phyloP scores from a whole-genome alignment of 2,797 vertebrate genomes.

The Poeciliopsis presidionis region DNA sequence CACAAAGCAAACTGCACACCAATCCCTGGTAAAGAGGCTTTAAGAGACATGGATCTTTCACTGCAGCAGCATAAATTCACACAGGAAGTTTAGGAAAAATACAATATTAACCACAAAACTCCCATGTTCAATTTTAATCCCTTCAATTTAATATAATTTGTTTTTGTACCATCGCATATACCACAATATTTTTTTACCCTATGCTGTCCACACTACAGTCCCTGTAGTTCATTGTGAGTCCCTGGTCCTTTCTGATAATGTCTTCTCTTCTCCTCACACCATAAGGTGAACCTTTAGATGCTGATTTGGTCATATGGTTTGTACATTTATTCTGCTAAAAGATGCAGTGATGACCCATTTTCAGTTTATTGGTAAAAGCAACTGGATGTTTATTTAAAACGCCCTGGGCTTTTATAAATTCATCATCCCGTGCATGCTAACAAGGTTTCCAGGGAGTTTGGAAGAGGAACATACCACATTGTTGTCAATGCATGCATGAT shows the following conservation, averaged over 20 bases:
- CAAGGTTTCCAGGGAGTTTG: background rate
- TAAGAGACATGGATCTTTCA: background rate
- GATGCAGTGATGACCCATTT: background rate
- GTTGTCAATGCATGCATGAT: background rate
- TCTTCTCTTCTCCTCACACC: background rate
- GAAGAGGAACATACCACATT: background rate
- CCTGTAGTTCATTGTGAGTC: background rate
- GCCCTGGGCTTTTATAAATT: background rate
- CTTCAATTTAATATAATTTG: background rate
- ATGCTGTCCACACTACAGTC: background rate
- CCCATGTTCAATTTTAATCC: background rate
- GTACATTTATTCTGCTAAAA: background rate
- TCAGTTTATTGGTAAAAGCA: background rate
- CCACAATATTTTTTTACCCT: background rate
- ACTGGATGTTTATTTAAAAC: background rate
- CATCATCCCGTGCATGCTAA: background rate
- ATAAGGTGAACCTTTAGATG: background rate
- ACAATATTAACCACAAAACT: background rate
- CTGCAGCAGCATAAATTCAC: background rate
- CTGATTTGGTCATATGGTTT: background rate
- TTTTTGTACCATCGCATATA: background rate
- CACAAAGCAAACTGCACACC: conserved; percentile 17
- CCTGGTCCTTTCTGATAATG: background rate
- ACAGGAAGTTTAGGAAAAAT: background rate
- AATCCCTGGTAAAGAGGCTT: background rate